Evolutionary conservation across 2,797 vertebrate species (phyloP).

Genomic region (Acanthornis magna): DNA sequence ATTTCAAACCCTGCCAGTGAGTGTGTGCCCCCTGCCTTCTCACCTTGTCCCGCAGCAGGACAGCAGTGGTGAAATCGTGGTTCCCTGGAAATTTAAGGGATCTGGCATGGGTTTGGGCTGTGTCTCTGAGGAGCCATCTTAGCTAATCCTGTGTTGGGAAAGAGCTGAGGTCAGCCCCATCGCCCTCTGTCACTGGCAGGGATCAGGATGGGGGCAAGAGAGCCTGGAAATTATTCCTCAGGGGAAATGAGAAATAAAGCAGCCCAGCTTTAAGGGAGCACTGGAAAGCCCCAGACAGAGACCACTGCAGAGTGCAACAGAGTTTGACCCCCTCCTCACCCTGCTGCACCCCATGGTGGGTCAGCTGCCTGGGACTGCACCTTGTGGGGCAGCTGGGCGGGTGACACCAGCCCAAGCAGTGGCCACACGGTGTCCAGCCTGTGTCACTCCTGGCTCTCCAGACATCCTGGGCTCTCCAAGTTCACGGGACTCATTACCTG

Average conservation of each 20-base stretch:
- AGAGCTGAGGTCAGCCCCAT: constrained; percentile 8
- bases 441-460: neutral
- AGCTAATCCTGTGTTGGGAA: neutral
- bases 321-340: fast-evolving
- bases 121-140: neutral
- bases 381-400: neutral
- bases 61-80: neutral
- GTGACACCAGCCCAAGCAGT: neutral
- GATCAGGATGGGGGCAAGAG: neutral
- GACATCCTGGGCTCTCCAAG: neutral
- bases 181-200: neutral
- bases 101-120: neutral
- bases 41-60: neutral
- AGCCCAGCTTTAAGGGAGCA: neutral
- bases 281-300: neutral
- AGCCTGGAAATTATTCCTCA: neutral
- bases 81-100: neutral
- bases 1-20: neutral
- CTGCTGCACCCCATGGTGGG: fast-evolving
- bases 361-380: neutral
- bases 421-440: neutral
- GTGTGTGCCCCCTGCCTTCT: neutral
- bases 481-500: fast-evolving
- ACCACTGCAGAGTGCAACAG: neutral
- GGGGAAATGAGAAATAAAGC: neutral